Evolutionary conservation across 2,797 vertebrate genomes (phyloP), one percentile per base, ranked within the genome.

Genomic region (Hemitrygon akajei): DNA sequence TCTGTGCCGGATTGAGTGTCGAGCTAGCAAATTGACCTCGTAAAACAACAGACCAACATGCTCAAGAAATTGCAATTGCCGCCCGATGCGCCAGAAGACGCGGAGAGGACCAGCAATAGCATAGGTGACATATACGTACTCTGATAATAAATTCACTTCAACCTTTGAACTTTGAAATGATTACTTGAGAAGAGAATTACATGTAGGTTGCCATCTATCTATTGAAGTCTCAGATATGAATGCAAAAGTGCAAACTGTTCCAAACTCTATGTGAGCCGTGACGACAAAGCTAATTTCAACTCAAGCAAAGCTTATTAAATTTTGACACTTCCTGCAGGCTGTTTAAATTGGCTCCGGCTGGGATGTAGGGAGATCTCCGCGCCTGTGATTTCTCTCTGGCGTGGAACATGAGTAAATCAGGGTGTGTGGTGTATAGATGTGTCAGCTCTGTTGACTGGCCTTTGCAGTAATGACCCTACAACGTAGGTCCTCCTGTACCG

Each of bases 161-260:
- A 47, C 47, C 47, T 47, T 47, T 47, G 71, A 75, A 25, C 20
- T 12, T 30, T n/a, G 7, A 37, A 73, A 40, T 27, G 40, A 87
- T 87, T 63, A 92, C 37, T 30, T 56, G 91, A 47, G 34, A 92
- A 92, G 66, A 27, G 37, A 92, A 30, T 18, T 40, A 73, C 66
- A 9, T 47, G 20, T 47, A 73, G 3, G 40, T 16, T 92, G 63
- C 47, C 66, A 93, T 22, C 93, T 95, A 93, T 95, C 80, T 89
- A 76, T 93, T 84, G 93, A 94, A 94, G 86, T 73, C 82, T 82
- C 76, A 94, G 58, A 71, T 94, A 93, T 94, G 73, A 75, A 63
- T 71, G 40, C 94, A 94, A 95, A 95, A 95, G 95, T 95, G 95
- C 95, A 94, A 95, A 95, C 94, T 94, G 66, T 95, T 91, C 94